Evolutionary conservation across 2,797 vertebrate species (phyloP), one percentile per base, ranked within the genome.

Genomic region (Benthosema pterotum): DNA sequence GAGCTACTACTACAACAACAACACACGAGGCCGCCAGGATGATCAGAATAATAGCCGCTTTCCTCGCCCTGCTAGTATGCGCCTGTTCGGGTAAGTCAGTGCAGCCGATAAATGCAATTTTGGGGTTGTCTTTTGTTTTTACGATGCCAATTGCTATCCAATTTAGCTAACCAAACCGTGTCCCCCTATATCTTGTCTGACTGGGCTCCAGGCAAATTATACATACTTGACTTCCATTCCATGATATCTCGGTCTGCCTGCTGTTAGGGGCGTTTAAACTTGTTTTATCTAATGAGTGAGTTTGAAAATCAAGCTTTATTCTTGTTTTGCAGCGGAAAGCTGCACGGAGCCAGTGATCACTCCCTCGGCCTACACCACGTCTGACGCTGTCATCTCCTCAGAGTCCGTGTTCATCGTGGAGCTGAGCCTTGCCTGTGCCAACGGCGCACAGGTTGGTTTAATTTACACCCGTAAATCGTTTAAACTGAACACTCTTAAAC

Each of bases 371-470:
- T 97, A 97, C 88, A 97, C 96, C 65, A 98, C 96, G 1, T 93
- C 93, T 0, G 96, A 98, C 53, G 96, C 96, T 0, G 94, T 98
- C 72, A 97, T 98, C 84, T 92, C 96, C 25, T 95, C 96, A 0
- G 96, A 97, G 87, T 95, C 95, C 0, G 96, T 97, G 45, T 97
- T 98, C 77, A 96, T 98, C 22, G 96, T 98, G 52, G 96, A 98
- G 28, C 93, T 98, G 56, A 96, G 94, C 13, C 80, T 98, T 72
- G 86, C 91, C 0, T 98, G 96, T 86, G 93, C 93, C 48, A 97
- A 97, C 71, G 95, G 95, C 66, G 96, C 94, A 0, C 96, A 97
- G 93, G 96, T 47, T 12, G 1, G 8, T 9, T 38, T 38, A 25
- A 25, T 38, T 9, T 1, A 38, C 28, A 32, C 28, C 5, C 7